phyloP scores from a whole-genome alignment of 2,797 vertebrate genomes.

The Lepus oiostolus region DNA sequence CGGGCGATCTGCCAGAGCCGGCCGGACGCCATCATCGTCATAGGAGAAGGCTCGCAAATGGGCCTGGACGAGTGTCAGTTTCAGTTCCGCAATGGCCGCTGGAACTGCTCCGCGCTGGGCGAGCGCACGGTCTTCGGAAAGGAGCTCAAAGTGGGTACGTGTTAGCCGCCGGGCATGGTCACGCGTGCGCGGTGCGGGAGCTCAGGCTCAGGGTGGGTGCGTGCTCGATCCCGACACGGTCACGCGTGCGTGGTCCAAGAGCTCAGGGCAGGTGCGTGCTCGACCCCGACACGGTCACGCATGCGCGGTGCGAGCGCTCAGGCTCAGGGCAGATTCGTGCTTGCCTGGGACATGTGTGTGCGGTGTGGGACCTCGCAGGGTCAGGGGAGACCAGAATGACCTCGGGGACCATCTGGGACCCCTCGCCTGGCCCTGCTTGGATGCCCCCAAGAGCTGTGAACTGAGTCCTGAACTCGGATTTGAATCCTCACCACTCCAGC shows the following conservation, averaged over 20 bases:
- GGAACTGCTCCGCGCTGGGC: conserved; percentile 98
- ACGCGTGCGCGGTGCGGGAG: no score
- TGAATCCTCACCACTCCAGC: not conserved
- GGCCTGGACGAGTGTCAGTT: conserved; percentile 98
- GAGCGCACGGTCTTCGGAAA: conserved; percentile 98
- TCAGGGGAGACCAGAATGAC: rapidly evolving
- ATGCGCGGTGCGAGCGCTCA: no score
- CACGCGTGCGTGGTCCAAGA: no score
- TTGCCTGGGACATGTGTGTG: no score
- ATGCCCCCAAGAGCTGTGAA: rapidly evolving
- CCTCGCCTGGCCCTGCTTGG: not conserved
- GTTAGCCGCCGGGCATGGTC: not conserved
- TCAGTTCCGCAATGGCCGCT: conserved; percentile 97
- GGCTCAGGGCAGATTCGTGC: no score
- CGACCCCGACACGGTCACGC: no score
- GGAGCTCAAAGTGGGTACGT: conserved; percentile 99
- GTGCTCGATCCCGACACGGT: no score
- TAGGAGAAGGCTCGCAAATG: conserved; percentile 98
- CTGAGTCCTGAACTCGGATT: not conserved
- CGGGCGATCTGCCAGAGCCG: conserved; percentile 99
- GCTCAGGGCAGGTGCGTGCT: no score
- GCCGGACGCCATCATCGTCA: conserved; percentile 98
- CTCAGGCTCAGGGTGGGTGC: no score
- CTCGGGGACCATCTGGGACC: not conserved
- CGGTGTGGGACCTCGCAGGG: not conserved